Evolutionary conservation across 1,140 invertebrate species (phyloP).

Genomic region (Anadara kagoshimensis): DNA sequence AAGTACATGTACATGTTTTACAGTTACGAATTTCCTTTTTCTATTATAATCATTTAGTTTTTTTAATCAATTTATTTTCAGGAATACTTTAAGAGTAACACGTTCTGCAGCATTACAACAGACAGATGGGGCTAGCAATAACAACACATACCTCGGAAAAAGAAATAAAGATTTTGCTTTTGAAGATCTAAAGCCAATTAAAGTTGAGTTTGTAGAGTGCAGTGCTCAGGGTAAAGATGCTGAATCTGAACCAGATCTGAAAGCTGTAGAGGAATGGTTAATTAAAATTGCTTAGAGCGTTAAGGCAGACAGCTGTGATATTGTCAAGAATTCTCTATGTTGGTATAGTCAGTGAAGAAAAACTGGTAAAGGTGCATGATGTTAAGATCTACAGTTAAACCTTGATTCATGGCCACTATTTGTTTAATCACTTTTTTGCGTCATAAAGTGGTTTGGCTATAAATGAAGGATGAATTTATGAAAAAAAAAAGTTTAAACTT

Average conservation of each 20-base stretch:
- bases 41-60: background rate
- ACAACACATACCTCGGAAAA: conserved; percentile 80
- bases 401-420: too few species aligned
- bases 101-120: conserved; percentile 85
- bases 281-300: conserved; percentile 74
- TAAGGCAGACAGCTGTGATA: too few species aligned
- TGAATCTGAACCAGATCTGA: conserved; percentile 75
- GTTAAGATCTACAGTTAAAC: too few species aligned
- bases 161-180: conserved; percentile 88
- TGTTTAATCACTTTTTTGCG: too few species aligned
- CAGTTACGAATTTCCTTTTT: too few species aligned
- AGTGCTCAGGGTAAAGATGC: conserved; percentile 77
- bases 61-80: conserved; percentile 68
- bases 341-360: too few species aligned
- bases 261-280: conserved; percentile 80
- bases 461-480: too few species aligned
- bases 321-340: too few species aligned
- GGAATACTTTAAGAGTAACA: conserved; percentile 85
- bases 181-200: conserved; percentile 79
- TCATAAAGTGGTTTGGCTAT: too few species aligned
- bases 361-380: too few species aligned
- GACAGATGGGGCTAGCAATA: conserved; percentile 77
- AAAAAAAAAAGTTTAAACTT: too few species aligned
- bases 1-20: too few species aligned
- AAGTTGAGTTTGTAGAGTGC: conserved; percentile 85